These are phyloP conservation scores for Ochropleura plecta DNA, from an alignment of 2,888 invertebrate species.

Conservation along the genomic window DNA sequence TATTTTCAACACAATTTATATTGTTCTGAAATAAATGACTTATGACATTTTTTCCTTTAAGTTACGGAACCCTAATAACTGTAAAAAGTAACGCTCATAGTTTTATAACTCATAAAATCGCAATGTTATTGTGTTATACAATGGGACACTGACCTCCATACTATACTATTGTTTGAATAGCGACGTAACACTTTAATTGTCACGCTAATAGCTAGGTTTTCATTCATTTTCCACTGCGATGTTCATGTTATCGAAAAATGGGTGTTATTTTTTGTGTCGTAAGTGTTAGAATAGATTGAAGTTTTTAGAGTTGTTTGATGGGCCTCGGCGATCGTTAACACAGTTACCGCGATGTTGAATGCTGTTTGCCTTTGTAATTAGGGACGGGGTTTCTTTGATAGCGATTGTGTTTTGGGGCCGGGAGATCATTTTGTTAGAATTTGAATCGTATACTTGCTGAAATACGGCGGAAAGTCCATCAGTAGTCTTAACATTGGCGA, in stretches of 20 bases:
- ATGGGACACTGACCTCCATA: slow-evolving; percentile 65
- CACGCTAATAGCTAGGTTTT: slow-evolving; percentile 64
- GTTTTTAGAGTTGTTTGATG: slow-evolving; percentile 22
- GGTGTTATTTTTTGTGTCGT: slow-evolving; percentile 20
- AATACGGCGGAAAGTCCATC: background rate
- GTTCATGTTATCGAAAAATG: slow-evolving; percentile 26
- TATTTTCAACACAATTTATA: too few relatives aligned
- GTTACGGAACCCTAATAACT: background rate
- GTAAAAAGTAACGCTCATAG: slow-evolving; percentile 16
- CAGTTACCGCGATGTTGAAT: slow-evolving; percentile 55
- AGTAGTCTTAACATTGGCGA: background rate
- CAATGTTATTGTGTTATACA: slow-evolving; percentile 63
- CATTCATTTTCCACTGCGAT: slow-evolving; percentile 58
- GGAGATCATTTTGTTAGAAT: slow-evolving; percentile 12
- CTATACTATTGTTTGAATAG: slow-evolving; percentile 58
- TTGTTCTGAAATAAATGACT: too few relatives aligned
- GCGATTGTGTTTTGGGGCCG: slow-evolving; percentile 44
- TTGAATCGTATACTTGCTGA: slow-evolving; percentile 3
- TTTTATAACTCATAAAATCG: slow-evolving; percentile 54
- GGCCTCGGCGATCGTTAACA: slow-evolving; percentile 60
- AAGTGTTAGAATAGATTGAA: slow-evolving; percentile 31
- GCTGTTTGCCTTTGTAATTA: slow-evolving; percentile 64
- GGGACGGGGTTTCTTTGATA: slow-evolving; percentile 55
- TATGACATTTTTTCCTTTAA: too few relatives aligned
- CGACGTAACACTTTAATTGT: slow-evolving; percentile 62